Percentiles rank a stretch among this genome's conserved stretches.
Conservation (phyloP, 53 echinoderm and acorn worm species). For the Crossaster papposus region DNA sequence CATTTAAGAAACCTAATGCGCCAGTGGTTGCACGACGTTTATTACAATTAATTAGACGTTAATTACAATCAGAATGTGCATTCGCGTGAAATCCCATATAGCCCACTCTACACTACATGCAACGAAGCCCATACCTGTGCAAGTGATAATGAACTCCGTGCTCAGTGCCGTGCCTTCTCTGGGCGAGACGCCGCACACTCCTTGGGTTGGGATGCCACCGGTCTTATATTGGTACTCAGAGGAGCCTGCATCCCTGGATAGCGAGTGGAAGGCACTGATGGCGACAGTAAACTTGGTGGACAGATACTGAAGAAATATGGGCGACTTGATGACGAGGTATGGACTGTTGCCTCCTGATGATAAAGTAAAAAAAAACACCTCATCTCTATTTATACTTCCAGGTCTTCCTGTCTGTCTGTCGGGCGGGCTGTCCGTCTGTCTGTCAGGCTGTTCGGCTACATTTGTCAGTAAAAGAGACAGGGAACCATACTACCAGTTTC, state of each 20-base stretch:
- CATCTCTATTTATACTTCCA: too few species aligned
- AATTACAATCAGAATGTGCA: too few species aligned
- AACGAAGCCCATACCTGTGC: constrained; percentile 56
- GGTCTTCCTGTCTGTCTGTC: too few species aligned
- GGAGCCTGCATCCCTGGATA: constrained; percentile 22
- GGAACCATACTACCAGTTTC: too few species aligned
- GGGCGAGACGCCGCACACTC: constrained; percentile 61
- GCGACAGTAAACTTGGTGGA: constrained; percentile 23
- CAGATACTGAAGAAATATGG: constrained; percentile 30
- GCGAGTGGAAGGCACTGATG: constrained; percentile 28
- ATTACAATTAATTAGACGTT: too few species aligned
- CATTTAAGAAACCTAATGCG: too few species aligned
- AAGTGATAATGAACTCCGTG: constrained; percentile 69
- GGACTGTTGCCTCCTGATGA: constrained; percentile 27
- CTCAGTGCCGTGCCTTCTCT: constrained; percentile 56
- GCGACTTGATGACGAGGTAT: constrained; percentile 23
- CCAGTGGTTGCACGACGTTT: too few species aligned
- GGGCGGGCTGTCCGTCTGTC: too few species aligned
- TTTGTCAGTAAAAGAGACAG: too few species aligned
- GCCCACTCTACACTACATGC: too few species aligned
- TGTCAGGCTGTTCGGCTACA: too few species aligned
- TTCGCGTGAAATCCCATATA: too few species aligned
- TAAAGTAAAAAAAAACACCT: not conserved
- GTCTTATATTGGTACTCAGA: constrained; percentile 52
- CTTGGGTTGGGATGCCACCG: constrained; percentile 40